Evolutionary conservation across 2,888 invertebrate genomes (phyloP), one percentile per base, ranked within the genome.

Genomic region (Zootermopsis nevadensis): DNA sequence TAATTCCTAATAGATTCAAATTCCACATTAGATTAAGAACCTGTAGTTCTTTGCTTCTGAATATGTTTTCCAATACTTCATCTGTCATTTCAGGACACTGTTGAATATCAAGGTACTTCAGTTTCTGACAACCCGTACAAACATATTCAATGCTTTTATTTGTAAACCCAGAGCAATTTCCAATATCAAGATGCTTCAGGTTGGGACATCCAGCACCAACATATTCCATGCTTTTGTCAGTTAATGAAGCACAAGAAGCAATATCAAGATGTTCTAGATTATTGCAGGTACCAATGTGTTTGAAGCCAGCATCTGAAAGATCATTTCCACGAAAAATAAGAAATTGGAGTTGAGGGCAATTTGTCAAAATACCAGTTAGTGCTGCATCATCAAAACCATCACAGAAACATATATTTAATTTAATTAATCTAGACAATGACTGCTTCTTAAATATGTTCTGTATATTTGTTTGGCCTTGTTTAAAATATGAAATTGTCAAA

Each of bases 171-270:
- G 27, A 22, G 55, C 80, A 66, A 8, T 27, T 12, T 60, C 19
- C 27, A 66, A 80, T 19, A 80, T 66, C 27, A 35, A 80, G 66
- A 38, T 66, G 27, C 31, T 38, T 66, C 27, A 80, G 33, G 19
- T 74, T 69, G 6, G 30, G 30, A 35, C 74, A 38, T 27, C 35
- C 38, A 74, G 74, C 74, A 38, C 74, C 74, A 74, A 74, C 33
- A 74, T 74, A 38, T 35, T 74, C 33, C 77, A 80, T 35, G 15
- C 66, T 66, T n/a, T 66, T 66, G 27, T 60, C 80, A 38, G 80
- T 31, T 6, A 80, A 27, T 24, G 30, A 27, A 24, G 27, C 2
- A 80, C 67, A 66, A 12, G 15, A 8, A 22, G 4, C 15, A 27
- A 67, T 27, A 38, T 38, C 27, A 66, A 80, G 66, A 38, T 38